These are phyloP conservation scores for Sitophilus oryzae DNA, from an alignment of 1,140 invertebrate species.

Conservation along the genomic window DNA sequence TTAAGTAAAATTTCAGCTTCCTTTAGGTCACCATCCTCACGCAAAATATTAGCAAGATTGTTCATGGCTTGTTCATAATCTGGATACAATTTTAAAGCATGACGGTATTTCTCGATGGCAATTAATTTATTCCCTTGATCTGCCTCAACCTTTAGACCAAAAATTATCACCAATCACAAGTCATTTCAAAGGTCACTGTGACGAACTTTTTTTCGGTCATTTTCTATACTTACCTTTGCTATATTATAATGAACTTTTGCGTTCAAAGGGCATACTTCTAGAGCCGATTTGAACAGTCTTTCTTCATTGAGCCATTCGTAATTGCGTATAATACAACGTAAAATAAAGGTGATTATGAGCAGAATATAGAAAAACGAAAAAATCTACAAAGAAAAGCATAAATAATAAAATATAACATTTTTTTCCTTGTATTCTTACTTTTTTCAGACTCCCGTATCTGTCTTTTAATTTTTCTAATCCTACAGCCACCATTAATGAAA, in stretches of 20 bases:
- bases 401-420: not conserved
- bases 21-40: conserved; percentile 63
- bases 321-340: conserved; percentile 58
- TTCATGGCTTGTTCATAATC: conserved; percentile 95
- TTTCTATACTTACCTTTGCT: conserved; percentile 56
- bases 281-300: conserved; percentile 62
- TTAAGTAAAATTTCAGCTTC: conserved; percentile 74
- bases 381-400: not conserved
- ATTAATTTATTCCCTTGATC: conserved; percentile 62
- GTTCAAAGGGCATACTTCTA: conserved; percentile 77
- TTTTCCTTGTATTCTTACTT: conserved; percentile 26
- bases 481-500: conserved; percentile 67
- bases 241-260: conserved; percentile 97
- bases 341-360: conserved; percentile 47
- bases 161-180: not conserved
- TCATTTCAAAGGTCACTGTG: not conserved
- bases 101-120: conserved; percentile 69
- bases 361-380: conserved; percentile 30
- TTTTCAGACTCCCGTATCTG: conserved; percentile 21
- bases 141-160: conserved; percentile 50
- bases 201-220: not conserved
- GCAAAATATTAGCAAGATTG: conserved; percentile 89
- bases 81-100: conserved; percentile 61
- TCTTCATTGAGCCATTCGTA: conserved; percentile 75
- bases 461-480: conserved; percentile 49